These are phyloP conservation scores for Oceanodroma leucorhoa DNA, from an alignment of 2,797 vertebrate genomes.

Conservation along the genomic window DNA sequence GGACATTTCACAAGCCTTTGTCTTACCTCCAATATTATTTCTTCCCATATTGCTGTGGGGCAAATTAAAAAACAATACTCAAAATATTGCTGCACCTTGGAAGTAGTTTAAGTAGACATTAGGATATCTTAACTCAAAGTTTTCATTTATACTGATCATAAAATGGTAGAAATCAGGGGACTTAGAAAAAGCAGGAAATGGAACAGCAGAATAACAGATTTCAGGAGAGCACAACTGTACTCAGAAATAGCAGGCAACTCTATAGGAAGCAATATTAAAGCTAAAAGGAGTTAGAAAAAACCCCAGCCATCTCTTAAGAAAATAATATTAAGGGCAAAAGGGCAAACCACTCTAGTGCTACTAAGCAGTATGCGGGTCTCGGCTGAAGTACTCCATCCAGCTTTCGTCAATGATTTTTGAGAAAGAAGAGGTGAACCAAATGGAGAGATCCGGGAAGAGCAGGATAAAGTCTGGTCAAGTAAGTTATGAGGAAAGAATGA, in stretches of 20 bases:
- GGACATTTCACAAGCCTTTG: neutral
- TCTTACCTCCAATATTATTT: neutral
- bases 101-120: neutral
- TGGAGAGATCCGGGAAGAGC: neutral
- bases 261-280: neutral
- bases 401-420: neutral
- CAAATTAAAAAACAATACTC: neutral
- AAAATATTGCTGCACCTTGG: neutral
- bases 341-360: neutral
- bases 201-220: neutral
- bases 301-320: neutral
- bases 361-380: neutral
- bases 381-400: neutral
- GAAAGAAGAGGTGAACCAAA: neutral
- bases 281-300: neutral
- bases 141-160: neutral
- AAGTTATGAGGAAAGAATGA: neutral
- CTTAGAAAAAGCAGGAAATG: neutral
- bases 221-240: neutral
- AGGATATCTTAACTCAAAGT: neutral
- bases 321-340: neutral
- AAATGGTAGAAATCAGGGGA: neutral
- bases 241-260: neutral
- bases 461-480: neutral
- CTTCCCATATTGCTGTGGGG: neutral